Conservation (phyloP, 1,140 invertebrate genomes). For the Tetragnatha versicolor region DNA sequence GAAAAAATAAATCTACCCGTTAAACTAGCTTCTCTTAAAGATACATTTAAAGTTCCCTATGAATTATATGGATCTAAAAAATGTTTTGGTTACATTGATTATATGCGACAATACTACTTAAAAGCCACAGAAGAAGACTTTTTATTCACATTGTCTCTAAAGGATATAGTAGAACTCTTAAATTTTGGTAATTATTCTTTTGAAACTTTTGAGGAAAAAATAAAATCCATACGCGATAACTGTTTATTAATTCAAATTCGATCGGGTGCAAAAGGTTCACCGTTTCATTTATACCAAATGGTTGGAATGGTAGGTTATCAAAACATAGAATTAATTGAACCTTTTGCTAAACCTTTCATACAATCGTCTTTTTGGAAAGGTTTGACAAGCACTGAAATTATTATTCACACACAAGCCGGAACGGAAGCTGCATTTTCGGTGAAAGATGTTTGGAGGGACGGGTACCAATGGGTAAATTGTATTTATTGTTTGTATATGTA, state of each 20-base stretch:
- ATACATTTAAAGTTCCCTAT: slow-evolving; percentile 5
- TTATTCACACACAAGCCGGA: slow-evolving; percentile 27
- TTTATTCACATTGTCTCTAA: neutral
- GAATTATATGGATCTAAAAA: slow-evolving; percentile 24
- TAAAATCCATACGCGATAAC: neutral
- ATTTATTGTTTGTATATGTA: no score
- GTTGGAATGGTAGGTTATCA: slow-evolving; percentile 8
- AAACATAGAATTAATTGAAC: neutral
- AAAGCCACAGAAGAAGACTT: neutral
- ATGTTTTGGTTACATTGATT: neutral
- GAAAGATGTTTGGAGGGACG: no score
- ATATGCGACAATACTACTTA: slow-evolving; percentile 1
- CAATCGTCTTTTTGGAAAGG: slow-evolving; percentile 33
- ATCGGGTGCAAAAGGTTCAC: slow-evolving; percentile 4
- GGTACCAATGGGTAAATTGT: no score
- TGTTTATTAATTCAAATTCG: slow-evolving; percentile 7
- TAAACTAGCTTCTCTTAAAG: neutral
- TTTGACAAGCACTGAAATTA: neutral
- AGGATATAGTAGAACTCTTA: neutral
- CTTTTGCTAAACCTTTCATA: neutral
- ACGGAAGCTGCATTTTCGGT: no score
- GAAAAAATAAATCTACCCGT: slow-evolving; percentile 3
- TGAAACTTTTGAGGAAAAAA: neutral
- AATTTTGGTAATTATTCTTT: neutral
- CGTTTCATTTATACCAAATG: slow-evolving; percentile 24